Evolutionary conservation across 2,797 vertebrate species (phyloP), one percentile per base, ranked within the genome.

Genomic region (Pterois miles): DNA sequence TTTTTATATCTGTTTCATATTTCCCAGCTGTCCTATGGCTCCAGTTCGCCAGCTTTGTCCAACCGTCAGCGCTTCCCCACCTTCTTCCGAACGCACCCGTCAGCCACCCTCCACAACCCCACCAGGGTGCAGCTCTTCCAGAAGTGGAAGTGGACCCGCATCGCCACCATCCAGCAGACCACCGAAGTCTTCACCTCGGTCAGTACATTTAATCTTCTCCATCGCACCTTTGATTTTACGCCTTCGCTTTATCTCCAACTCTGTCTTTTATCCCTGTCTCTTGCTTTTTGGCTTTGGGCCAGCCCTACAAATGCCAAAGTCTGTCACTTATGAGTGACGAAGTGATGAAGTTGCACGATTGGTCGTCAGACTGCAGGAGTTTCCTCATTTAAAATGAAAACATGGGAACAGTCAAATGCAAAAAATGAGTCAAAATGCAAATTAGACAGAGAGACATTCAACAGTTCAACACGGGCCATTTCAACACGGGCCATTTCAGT

Each of bases 121-220:
- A 98, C 97, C 63, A 91, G 97, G 0, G 97, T 98, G 87, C 96
- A 95, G 87, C 97, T 97, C 50, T 98, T 98, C 90, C 95, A 97
- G 87, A 97, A 97, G 89, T 98, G 97, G 97, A 96, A 96, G 74
- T 98, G 97, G 97, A 97, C 96, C 40, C 97, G 96, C 92, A 98
- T 98, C 2, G 97, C 97, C 85, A 98, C 97, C 93, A 98, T 98
- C 90, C 97, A 98, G 91, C 97, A 98, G 94, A 98, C 97, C 81
- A 97, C 97, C 0, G 97, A 98, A 92, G 97, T 98, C 89, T 98
- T 98, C 93, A 98, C 97, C 23, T 98, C 97, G 25, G 97, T 98
- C 88, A 91, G 96, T 93, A 6, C 9, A 65, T 76, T 29, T 22
- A 40, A 38, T 33, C 52, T 22, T 33, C 25, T 63, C 20, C 48